Evolutionary conservation across 1,140 invertebrate genomes (phyloP), one percentile per base, ranked within the genome.

Genomic region (Drosophila eugracilis): DNA sequence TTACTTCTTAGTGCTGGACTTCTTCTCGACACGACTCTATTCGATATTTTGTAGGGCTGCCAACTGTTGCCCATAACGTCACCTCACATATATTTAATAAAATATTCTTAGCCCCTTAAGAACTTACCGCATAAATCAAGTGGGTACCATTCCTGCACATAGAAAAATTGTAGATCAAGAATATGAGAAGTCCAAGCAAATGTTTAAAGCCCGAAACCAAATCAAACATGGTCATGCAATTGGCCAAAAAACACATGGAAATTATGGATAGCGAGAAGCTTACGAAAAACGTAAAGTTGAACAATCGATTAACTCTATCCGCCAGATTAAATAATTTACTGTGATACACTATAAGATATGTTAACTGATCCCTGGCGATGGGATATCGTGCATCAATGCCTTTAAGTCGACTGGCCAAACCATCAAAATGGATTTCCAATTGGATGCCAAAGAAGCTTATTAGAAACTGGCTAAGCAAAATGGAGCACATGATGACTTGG

Each of bases 351-450:
- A 90, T 55, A n/a, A 90, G 42, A 1, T 5, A 49, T 26, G 65
- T 89, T 1, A 90, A 21, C 12, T 67, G 28, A 5, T 57, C 44
- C 44, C 85, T 76, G 6, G 86, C 85, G 4, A 24, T 34, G 0
- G 58, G 36, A 1, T 42, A 30, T 5, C 59, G 14, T 0, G 86
- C 86, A 62, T 89, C 80, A 5, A 90, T 30, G 0, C 3, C 5
- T 4, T 44, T 32, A 3, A 90, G 26, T 0, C 47, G 44, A 36
- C 44, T 67, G 22, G 72, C 65, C 58, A 90, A 45, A 1, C 60
- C 79, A 45, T 90, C 86, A 12, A 89, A 89, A 44, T 90, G 86
- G 6, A 90, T 32, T 36, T 75, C 60, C 37, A 90, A 54, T 41
- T 90, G 86, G 0, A 81, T 86, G 14, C 59, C 66, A 34, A 76